Evolutionary conservation across 53 echinoderm and acorn worm species (phyloP).

Genomic region (Luidia sarsii): DNA sequence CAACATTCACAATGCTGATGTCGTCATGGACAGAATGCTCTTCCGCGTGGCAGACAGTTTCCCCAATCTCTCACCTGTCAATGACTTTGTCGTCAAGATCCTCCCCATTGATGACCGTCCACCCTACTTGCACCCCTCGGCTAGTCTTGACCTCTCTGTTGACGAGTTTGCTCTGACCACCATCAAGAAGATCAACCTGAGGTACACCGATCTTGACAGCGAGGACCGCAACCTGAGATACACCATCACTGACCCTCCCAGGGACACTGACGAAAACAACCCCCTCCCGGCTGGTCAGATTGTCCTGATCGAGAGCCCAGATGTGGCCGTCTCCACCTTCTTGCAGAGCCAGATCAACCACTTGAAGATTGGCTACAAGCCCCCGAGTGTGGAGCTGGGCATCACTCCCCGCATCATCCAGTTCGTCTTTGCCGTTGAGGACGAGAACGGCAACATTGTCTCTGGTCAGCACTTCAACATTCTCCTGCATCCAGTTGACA

Average conservation of each 20-base stretch:
- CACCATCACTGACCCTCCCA: slow-evolving; percentile 75
- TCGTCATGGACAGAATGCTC: slow-evolving; percentile 84
- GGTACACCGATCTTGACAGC: slow-evolving; percentile 88
- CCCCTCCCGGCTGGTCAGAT: slow-evolving; percentile 88
- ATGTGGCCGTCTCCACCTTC: slow-evolving; percentile 74
- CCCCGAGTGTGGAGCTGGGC: slow-evolving; percentile 92
- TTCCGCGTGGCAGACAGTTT: slow-evolving; percentile 87
- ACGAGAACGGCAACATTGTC: slow-evolving; percentile 82
- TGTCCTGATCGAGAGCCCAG: slow-evolving; percentile 82
- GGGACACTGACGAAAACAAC: slow-evolving; percentile 69
- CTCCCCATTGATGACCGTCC: slow-evolving; percentile 90
- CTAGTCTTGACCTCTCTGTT: slow-evolving; percentile 74
- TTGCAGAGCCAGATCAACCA: slow-evolving; percentile 92
- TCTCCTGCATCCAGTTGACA: slow-evolving; percentile 89
- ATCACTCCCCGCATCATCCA: slow-evolving; percentile 81
- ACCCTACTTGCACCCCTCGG: slow-evolving; percentile 76
- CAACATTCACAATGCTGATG: slow-evolving; percentile 70
- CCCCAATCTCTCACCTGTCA: slow-evolving; percentile 87
- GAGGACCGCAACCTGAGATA: slow-evolving; percentile 93
- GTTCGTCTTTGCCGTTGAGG: slow-evolving; percentile 85
- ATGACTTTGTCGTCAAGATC: slow-evolving; percentile 89
- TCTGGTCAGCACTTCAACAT: slow-evolving; percentile 72
- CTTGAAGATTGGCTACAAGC: slow-evolving; percentile 88
- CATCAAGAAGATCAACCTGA: slow-evolving; percentile 65
- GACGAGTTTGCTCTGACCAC: slow-evolving; percentile 84